Evolutionary conservation across 37 sponge, comb jelly and placozoan genomes (phyloP).

Genomic region (Petrosia ficiformis): DNA sequence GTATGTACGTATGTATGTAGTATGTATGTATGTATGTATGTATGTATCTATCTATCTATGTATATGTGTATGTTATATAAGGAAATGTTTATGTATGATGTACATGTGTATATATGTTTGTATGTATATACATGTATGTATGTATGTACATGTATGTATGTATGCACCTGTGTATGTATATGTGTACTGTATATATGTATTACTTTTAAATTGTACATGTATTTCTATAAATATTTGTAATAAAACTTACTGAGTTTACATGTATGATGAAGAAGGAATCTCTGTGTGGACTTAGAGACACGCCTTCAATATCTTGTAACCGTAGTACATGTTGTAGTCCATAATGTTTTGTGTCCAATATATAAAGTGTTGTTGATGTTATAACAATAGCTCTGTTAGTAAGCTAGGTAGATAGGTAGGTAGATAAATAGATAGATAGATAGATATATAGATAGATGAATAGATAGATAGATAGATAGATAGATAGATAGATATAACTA

Average conservation of each 20-base stretch:
- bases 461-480: conserved; percentile 31
- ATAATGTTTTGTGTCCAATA: conserved; percentile 69
- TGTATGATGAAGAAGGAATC: conserved; percentile 74
- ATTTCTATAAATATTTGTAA: no score
- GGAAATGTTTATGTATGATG: no score
- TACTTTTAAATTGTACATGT: no score
- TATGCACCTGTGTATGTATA: no score
- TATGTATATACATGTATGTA: no score
- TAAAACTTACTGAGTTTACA: conserved; percentile 71
- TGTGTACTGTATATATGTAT: no score
- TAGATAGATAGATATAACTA: not conserved
- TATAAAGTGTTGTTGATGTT: conserved; percentile 49
- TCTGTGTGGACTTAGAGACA: conserved; percentile 62
- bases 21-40: no score
- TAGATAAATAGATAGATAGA: conserved; percentile 30
- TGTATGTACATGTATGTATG: no score
- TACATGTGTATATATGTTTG: no score
- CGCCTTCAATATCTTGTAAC: conserved; percentile 35
- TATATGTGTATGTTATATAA: no score
- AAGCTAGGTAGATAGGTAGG: conserved; percentile 21
- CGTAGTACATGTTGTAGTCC: conserved; percentile 55
- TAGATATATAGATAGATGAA: not conserved
- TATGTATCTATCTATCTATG: no score
- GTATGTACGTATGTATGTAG: no score
- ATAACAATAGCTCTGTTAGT: conserved; percentile 58